Evolutionary conservation across 2,888 invertebrate species (phyloP).

Genomic region (Cataglyphis albicans): DNA sequence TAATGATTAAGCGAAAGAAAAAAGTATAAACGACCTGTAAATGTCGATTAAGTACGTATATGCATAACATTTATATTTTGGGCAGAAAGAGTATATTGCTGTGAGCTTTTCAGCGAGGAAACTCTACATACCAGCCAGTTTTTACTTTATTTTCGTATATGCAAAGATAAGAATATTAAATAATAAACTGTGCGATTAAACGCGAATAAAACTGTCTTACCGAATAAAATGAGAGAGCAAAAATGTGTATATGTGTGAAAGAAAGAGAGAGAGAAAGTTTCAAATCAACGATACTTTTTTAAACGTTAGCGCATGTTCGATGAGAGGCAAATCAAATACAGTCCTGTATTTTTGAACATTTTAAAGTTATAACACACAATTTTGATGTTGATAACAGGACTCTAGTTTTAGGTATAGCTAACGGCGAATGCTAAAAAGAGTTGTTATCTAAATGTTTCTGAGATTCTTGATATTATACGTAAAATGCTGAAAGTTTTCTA

Average conservation of each 20-base stretch:
- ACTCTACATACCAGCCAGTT: background rate
- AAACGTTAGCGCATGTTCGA: slow-evolving; percentile 37
- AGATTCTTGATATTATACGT: slow-evolving; percentile 53
- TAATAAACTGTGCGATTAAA: slow-evolving; percentile 1
- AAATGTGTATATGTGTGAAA: background rate
- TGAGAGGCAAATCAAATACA: slow-evolving; percentile 42
- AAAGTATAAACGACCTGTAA: slow-evolving; percentile 55
- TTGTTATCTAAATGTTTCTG: slow-evolving; percentile 47
- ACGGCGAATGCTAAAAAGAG: background rate
- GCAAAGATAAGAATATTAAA: slow-evolving; percentile 28
- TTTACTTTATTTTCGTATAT: slow-evolving; percentile 39
- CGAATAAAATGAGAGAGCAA: background rate
- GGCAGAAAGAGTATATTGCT: slow-evolving; percentile 13
- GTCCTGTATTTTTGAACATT: slow-evolving; percentile 51
- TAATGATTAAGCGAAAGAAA: slow-evolving; percentile 47
- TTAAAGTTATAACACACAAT: slow-evolving; percentile 34
- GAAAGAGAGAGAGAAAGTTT: slow-evolving; percentile 8
- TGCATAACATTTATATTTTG: slow-evolving; percentile 66
- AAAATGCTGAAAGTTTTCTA: slow-evolving; percentile 44
- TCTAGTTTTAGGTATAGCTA: slow-evolving; percentile 41
- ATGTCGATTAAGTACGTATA: slow-evolving; percentile 55
- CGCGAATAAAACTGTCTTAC: slow-evolving; percentile 22
- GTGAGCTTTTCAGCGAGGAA: slow-evolving; percentile 19
- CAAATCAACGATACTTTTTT: slow-evolving; percentile 53
- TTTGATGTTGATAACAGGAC: slow-evolving; percentile 35